These are phyloP conservation scores for Allacma fusca DNA, from an alignment of 2,888 invertebrate species.

Conservation along the genomic window DNA sequence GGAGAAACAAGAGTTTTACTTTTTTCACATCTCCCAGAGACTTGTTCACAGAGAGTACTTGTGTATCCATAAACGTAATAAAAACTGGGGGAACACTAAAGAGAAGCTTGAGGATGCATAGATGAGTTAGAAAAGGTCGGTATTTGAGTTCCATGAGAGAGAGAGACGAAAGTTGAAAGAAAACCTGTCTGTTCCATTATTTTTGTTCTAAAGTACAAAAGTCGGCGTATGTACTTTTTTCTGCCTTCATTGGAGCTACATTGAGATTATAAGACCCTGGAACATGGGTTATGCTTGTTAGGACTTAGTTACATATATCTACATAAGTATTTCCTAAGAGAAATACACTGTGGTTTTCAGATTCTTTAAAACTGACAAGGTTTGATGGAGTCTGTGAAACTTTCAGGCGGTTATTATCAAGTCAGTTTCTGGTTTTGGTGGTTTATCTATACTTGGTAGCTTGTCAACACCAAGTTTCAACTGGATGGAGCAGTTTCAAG, in stretches of 20 bases:
- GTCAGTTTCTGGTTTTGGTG: slow-evolving; percentile 38
- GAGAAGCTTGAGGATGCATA: not conserved
- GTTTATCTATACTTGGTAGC: not conserved
- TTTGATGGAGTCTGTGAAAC: slow-evolving; percentile 33
- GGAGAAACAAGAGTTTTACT: not conserved
- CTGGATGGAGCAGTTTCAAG: slow-evolving; percentile 39
- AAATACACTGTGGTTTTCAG: not conserved
- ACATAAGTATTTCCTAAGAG: not conserved
- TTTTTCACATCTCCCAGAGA: not conserved
- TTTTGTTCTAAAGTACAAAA: slow-evolving; percentile 17
- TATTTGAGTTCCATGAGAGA: not conserved
- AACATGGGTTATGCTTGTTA: slow-evolving; percentile 5
- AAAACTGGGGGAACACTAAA: not conserved
- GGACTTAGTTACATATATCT: not conserved
- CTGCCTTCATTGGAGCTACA: not conserved
- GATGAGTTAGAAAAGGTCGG: slow-evolving; percentile 9
- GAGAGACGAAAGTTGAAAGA: slow-evolving; percentile 7
- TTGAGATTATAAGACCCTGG: not conserved
- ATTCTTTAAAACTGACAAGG: slow-evolving; percentile 27
- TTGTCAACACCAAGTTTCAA: slow-evolving; percentile 36
- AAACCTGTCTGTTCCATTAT: slow-evolving; percentile 22
- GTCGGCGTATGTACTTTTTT: not conserved
- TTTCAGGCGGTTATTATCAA: slow-evolving; percentile 36
- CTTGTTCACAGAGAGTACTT: too few relatives aligned
- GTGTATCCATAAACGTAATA: not conserved